These are phyloP conservation scores for Odocoileus hemionus DNA, from an alignment of 2,113 vertebrate genomes.

Conservation along the genomic window DNA sequence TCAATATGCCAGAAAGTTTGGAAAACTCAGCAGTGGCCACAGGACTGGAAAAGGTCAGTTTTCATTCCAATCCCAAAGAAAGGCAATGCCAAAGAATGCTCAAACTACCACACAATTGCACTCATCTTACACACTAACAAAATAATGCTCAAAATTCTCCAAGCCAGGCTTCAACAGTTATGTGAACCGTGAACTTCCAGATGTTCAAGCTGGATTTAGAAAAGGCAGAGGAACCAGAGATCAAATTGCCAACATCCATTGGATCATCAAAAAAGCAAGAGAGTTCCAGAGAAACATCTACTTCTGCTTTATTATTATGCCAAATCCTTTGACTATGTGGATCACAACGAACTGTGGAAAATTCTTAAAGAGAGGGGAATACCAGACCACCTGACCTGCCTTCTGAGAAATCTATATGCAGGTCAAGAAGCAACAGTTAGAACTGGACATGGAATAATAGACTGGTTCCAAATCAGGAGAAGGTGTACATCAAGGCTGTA, in stretches of 20 bases:
- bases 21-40: background rate
- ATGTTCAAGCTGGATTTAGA: background rate
- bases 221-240: background rate
- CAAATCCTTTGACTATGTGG: background rate
- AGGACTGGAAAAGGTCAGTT: background rate
- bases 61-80: background rate
- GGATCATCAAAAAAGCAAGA: background rate
- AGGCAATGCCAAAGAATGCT: background rate
- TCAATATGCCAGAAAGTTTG: background rate
- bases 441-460: background rate
- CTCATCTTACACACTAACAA: background rate
- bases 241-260: background rate
- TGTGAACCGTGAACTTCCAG: background rate
- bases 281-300: background rate
- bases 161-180: background rate
- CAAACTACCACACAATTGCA: background rate
- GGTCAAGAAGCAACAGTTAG: background rate
- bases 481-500: background rate
- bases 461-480: background rate
- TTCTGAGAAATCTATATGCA: background rate
- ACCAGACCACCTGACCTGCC: background rate
- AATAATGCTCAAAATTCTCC: background rate
- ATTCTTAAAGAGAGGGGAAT: background rate
- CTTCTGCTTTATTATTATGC: background rate
- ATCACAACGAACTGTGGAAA: background rate